Conservation (phyloP, 1,140 invertebrate genomes). For the Holcopasites calliopsidis region DNA sequence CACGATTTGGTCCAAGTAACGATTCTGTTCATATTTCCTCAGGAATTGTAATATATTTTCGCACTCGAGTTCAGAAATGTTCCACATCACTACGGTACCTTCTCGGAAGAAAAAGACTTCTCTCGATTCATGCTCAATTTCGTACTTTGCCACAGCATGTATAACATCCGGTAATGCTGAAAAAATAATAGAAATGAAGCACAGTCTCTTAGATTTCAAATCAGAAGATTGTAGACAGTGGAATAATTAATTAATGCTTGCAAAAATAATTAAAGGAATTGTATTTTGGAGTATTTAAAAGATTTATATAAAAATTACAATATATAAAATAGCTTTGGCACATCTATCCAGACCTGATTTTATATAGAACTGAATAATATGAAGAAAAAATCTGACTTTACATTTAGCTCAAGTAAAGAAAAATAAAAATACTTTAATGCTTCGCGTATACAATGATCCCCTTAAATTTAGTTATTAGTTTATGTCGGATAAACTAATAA, state of each 20-base stretch:
- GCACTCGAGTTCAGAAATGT: conserved; percentile 90
- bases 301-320: conserved; percentile 9
- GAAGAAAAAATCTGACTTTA: background rate
- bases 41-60: conserved; percentile 88
- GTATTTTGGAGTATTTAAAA: background rate
- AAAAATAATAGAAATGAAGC: conserved; percentile 32
- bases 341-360: too few species aligned
- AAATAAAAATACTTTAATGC: background rate
- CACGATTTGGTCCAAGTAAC: conserved; percentile 85
- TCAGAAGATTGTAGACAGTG: background rate
- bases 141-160: conserved; percentile 88
- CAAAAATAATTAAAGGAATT: background rate
- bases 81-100: conserved; percentile 96
- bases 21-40: conserved; percentile 83
- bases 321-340: background rate
- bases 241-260: background rate
- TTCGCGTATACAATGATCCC: background rate
- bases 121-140: conserved; percentile 84
- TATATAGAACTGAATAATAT: background rate
- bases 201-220: background rate
- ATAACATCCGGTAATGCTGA: conserved; percentile 84
- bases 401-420: background rate
- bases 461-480: background rate
- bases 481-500: background rate
- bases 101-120: conserved; percentile 94